phyloP scores from a whole-genome alignment of 2,888 invertebrate species.

The Oconnorella tubifera region DNA sequence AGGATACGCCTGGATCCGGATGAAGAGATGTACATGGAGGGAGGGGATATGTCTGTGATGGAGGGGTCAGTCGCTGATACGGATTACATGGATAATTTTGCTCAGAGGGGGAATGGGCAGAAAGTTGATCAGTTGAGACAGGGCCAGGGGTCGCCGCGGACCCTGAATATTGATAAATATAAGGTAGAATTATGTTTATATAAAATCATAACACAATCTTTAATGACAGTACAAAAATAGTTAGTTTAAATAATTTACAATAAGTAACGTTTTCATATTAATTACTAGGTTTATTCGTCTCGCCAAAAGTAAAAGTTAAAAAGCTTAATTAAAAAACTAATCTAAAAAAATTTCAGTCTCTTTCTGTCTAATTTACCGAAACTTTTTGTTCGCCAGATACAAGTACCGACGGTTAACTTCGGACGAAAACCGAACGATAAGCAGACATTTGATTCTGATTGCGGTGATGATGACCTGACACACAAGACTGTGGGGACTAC shows the following conservation, averaged over 20 bases:
- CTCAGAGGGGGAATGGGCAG: background rate
- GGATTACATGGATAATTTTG: slow-evolving; percentile 46
- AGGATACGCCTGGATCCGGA: slow-evolving; percentile 17
- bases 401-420: background rate
- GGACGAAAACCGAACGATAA: background rate
- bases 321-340: background rate
- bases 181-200: no score
- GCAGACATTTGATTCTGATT: background rate
- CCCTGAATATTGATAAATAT: slow-evolving; percentile 33
- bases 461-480: background rate
- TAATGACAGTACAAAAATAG: no score
- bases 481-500: background rate
- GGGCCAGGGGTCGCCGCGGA: background rate
- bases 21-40: slow-evolving; percentile 14
- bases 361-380: no score
- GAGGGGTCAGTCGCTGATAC: slow-evolving; percentile 52
- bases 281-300: background rate
- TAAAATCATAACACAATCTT: no score
- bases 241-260: background rate
- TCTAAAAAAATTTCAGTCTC: no score
- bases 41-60: slow-evolving; percentile 42
- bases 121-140: background rate
- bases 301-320: background rate
- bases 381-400: background rate
- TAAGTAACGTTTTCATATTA: background rate